phyloP scores from a whole-genome alignment of 2,888 invertebrate species.

The Volucella zonaria region DNA sequence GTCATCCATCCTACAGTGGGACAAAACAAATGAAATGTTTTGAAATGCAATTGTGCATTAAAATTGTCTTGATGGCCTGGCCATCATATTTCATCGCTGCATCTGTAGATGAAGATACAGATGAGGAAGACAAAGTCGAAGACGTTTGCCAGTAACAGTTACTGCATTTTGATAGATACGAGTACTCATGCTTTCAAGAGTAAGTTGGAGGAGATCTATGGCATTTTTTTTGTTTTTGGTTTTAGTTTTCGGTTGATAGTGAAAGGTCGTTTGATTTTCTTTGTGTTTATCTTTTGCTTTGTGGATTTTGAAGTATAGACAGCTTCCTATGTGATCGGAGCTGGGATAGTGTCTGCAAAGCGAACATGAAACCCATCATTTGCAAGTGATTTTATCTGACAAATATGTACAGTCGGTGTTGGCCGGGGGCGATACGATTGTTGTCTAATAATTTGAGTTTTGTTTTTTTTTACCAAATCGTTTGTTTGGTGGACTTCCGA shows the following conservation, averaged over 20 bases:
- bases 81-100: slow-evolving; percentile 53
- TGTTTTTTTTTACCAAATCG: no score
- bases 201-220: slow-evolving; percentile 16
- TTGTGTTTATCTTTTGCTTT: slow-evolving; percentile 21
- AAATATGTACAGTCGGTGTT: no score
- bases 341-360: no score
- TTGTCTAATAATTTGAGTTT: no score
- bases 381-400: no score
- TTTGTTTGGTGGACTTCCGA: no score
- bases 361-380: no score
- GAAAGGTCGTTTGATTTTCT: slow-evolving; percentile 52
- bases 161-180: slow-evolving; percentile 41
- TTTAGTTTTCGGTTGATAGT: slow-evolving; percentile 18
- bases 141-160: slow-evolving; percentile 25
- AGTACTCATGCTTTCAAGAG: slow-evolving; percentile 24
- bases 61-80: slow-evolving; percentile 63
- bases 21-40: slow-evolving; percentile 2
- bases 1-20: slow-evolving; percentile 21
- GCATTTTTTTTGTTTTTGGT: background rate
- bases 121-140: background rate
- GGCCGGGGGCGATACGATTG: no score
- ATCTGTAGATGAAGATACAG: slow-evolving; percentile 9
- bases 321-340: slow-evolving; percentile 10
- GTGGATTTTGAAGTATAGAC: slow-evolving; percentile 6
- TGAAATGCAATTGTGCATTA: slow-evolving; percentile 58